phyloP scores from a whole-genome alignment of 2,113 vertebrate species.

The Lasiurus borealis region DNA sequence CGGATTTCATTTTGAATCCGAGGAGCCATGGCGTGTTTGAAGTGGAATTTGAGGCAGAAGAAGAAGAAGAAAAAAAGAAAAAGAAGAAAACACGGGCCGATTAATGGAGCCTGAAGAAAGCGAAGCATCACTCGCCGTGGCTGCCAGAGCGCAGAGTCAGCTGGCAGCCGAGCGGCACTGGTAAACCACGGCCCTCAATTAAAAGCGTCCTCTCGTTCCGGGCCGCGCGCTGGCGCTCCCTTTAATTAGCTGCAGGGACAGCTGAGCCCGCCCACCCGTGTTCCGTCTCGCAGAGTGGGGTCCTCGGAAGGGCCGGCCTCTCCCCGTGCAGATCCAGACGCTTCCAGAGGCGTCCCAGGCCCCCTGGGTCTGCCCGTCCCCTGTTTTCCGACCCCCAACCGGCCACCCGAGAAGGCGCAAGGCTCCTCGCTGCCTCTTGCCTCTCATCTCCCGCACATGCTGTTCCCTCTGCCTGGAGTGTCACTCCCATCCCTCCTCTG shows the following conservation, averaged over 20 bases:
- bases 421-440: fast-evolving
- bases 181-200: conserved; percentile 26
- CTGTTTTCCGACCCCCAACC: fast-evolving
- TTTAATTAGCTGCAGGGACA: background rate
- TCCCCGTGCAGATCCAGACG: background rate
- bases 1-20: conserved; percentile 40
- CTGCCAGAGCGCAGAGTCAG: conserved; percentile 1
- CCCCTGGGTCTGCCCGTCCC: background rate
- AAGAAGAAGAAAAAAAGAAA: conserved; percentile 21
- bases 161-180: background rate
- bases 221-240: background rate
- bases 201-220: background rate
- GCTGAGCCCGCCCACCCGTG: conserved; percentile 17
- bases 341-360: fast-evolving
- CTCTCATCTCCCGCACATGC: background rate
- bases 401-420: background rate
- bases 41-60: conserved; percentile 72
- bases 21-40: conserved; percentile 61
- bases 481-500: background rate
- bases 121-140: background rate
- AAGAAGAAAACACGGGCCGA: too few species aligned
- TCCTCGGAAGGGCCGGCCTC: background rate
- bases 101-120: conserved; percentile 72
- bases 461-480: background rate
- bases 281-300: background rate